Evolutionary conservation across 2,113 vertebrate genomes (phyloP), one percentile per base, ranked within the genome.

Genomic region (Oenanthe oenanthe): DNA sequence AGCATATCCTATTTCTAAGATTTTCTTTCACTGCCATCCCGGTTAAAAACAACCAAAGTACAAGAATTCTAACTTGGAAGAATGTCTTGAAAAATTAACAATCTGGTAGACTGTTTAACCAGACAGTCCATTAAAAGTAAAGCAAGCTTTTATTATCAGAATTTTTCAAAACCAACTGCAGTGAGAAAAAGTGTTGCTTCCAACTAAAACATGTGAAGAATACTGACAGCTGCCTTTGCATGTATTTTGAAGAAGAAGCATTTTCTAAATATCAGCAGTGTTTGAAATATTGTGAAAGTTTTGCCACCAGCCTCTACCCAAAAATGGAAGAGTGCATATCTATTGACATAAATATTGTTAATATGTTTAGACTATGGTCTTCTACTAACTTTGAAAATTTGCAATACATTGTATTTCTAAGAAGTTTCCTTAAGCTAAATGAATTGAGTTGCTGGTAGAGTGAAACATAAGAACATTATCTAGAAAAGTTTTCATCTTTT

Each of bases 91-190:
- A 85, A 81, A 84, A 85, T 75, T 89, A 89, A 80, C 36, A 20
- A 28, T n/a, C 51, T 95, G 43, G 7, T 31, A 88, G 21, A 83
- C 56, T 70, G 20, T 70, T 65, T 91, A 92, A 72, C 47, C 24
- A 79, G 76, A 85, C 7, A 63, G 61, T 57, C 36, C 38, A 88
- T 80, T 94, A 89, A 72, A 81, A 57, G 21, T 47, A 85, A 85
- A 60, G 3, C 8, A 88, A 43, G 12, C 6, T 85, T 68, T 95
- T 87, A 91, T 91, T 92, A 85, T 68, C n/a, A 74, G 26, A 54
- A 48, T 84, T 88, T 91, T 88, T 85, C 56, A 83, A 95, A 94
- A 89, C 20, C 63, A 94, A 36, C 60, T 92, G 60, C 53, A 77
- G 24, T 80, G 78, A 72, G 61, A 20, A 68, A 83, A 95, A 89